phyloP scores from a whole-genome alignment of 2,113 vertebrate species.

The Suricata suricatta region DNA sequence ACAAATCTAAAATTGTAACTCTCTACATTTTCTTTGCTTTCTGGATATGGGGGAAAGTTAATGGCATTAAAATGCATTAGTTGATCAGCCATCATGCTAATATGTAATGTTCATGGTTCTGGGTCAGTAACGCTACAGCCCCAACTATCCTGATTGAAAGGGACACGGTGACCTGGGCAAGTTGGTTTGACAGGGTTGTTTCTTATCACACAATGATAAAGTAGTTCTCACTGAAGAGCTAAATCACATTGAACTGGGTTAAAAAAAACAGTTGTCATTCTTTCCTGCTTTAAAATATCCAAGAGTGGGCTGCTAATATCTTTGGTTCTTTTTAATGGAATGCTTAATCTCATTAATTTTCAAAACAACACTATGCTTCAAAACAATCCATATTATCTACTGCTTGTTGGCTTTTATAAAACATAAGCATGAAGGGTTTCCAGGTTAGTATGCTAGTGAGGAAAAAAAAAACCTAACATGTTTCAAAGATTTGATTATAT shows the following conservation, averaged over 20 bases:
- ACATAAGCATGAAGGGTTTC: background rate
- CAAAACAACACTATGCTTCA: constrained; percentile 33
- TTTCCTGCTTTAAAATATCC: constrained; percentile 21
- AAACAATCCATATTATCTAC: constrained; percentile 29
- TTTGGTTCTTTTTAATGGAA: background rate
- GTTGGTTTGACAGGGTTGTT: constrained; percentile 59
- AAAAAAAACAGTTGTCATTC: background rate
- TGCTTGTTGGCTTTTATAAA: constrained; percentile 30
- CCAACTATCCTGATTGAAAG: constrained; percentile 70
- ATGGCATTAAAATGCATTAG: constrained; percentile 75
- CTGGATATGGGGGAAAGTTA: constrained; percentile 42
- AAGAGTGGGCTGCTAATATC: background rate
- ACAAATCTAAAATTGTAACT: constrained; percentile 46
- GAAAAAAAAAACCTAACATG: background rate
- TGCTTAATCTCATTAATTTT: constrained; percentile 40
- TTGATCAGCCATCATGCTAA: constrained; percentile 76
- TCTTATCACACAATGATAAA: constrained; percentile 65
- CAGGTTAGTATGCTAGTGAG: constrained; percentile 11
- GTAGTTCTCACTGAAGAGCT: background rate
- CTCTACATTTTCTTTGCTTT: constrained; percentile 46
- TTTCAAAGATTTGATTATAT: constrained; percentile 65
- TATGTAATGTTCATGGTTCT: constrained; percentile 58
- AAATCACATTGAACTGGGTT: constrained; percentile 26
- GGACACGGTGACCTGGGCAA: constrained; percentile 64
- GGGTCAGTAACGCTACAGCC: constrained; percentile 68